A percentile compares a stretch with the other conserved stretches of the same genome.
Evolutionary conservation across 2,797 vertebrate species (phyloP).

Genomic region (Phaenicophaeus curvirostris): DNA sequence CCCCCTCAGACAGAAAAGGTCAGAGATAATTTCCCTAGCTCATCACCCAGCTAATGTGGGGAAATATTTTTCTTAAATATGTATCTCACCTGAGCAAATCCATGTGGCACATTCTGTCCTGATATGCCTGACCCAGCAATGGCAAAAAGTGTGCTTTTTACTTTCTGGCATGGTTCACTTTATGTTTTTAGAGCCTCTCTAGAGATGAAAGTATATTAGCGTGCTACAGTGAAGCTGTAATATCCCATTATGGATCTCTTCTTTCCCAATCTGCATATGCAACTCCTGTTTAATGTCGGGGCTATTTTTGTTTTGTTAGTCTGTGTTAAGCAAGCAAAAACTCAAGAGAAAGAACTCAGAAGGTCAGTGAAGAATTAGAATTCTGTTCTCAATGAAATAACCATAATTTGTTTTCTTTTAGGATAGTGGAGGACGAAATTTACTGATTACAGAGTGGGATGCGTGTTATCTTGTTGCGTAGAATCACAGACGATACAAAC

Average conservation of each 20-base stretch:
- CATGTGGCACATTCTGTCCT: neutral
- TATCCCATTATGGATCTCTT: neutral
- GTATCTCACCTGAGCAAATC: neutral
- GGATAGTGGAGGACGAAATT: neutral
- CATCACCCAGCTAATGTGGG: neutral
- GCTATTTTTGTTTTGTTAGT: neutral
- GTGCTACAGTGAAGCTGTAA: neutral
- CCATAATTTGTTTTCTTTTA: neutral
- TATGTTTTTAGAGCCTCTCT: neutral
- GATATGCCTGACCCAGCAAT: neutral
- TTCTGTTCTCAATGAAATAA: neutral
- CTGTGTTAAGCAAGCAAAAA: neutral
- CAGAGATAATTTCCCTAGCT: neutral
- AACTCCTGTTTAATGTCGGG: neutral
- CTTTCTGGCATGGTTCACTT: neutral
- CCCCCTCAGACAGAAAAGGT: neutral
- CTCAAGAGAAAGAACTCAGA: neutral
- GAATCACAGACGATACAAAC: neutral
- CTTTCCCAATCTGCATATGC: rapidly evolving
- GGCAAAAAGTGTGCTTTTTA: neutral
- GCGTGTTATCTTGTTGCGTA: neutral
- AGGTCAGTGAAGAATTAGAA: neutral
- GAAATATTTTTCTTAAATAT: neutral
- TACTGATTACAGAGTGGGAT: neutral
- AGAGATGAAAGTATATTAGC: neutral